These are phyloP conservation scores for Patella caerulea DNA, from an alignment of 2,888 invertebrate species.

Conservation along the genomic window DNA sequence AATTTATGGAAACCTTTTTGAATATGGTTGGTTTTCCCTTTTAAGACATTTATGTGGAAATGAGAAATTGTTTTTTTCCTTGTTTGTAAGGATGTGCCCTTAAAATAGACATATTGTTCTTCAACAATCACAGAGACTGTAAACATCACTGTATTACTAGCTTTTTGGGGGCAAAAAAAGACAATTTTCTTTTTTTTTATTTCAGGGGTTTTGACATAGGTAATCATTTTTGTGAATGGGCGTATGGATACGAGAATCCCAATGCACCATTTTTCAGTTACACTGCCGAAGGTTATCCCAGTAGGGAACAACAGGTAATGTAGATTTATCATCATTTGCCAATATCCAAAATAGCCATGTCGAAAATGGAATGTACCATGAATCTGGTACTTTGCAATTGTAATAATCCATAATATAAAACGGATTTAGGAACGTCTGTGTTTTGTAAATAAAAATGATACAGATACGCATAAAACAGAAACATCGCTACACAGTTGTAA, in stretches of 20 bases:
- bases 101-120: too few relatives aligned
- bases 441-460: too few relatives aligned
- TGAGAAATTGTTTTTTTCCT: not conserved
- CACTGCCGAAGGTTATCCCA: constrained; percentile 80
- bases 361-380: not conserved
- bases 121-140: not conserved
- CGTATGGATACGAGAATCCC: constrained; percentile 63
- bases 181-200: constrained; percentile 19
- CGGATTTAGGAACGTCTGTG: too few relatives aligned
- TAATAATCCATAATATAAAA: too few relatives aligned
- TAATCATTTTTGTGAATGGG: constrained; percentile 72
- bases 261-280: constrained; percentile 62
- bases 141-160: not conserved
- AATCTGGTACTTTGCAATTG: too few relatives aligned
- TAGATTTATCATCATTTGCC: not conserved
- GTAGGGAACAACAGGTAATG: constrained; percentile 82
- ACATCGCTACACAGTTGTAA: too few relatives aligned
- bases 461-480: too few relatives aligned
- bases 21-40: too few relatives aligned
- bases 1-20: too few relatives aligned
- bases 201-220: constrained; percentile 71
- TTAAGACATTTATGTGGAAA: too few relatives aligned
- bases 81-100: too few relatives aligned
- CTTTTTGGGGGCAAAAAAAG: not conserved
- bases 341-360: not conserved